Percentiles rank a stretch among this genome's conserved stretches.
Evolutionary conservation across 2,797 vertebrate genomes (phyloP).

Genomic region (Danio albolineatus): DNA sequence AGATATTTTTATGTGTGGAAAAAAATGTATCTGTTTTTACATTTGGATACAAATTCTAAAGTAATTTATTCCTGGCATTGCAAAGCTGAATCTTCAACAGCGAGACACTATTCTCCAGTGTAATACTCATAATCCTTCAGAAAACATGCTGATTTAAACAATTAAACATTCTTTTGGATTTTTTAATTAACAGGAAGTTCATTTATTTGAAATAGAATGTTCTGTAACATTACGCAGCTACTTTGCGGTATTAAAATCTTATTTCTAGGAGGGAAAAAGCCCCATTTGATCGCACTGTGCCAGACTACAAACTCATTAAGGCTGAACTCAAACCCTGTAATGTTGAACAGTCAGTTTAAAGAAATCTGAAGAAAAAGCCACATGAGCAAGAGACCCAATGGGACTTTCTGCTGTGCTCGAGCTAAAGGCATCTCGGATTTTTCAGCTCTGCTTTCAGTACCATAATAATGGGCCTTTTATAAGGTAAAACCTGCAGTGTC

Average conservation of each 20-base stretch:
- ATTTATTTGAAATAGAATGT: not conserved
- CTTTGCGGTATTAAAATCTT: not conserved
- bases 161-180: not conserved
- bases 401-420: not conserved
- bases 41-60: not conserved
- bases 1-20: not conserved
- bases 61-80: not conserved
- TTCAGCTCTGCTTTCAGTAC: not conserved
- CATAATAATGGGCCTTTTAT: not conserved
- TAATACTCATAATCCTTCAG: not conserved
- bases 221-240: not conserved
- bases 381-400: not conserved
- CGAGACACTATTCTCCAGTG: slow-evolving; percentile 24
- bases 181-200: not conserved
- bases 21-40: too few relatives aligned
- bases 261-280: not conserved
- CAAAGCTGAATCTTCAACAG: not conserved
- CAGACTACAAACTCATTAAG: not conserved
- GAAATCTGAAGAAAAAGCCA: not conserved
- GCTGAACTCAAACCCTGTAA: not conserved
- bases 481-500: not conserved
- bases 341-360: not conserved
- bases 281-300: not conserved
- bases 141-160: not conserved
- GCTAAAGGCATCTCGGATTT: not conserved